These are phyloP conservation scores for Sebastes diaconus DNA, from an alignment of 2,797 vertebrate genomes.

Conservation along the genomic window DNA sequence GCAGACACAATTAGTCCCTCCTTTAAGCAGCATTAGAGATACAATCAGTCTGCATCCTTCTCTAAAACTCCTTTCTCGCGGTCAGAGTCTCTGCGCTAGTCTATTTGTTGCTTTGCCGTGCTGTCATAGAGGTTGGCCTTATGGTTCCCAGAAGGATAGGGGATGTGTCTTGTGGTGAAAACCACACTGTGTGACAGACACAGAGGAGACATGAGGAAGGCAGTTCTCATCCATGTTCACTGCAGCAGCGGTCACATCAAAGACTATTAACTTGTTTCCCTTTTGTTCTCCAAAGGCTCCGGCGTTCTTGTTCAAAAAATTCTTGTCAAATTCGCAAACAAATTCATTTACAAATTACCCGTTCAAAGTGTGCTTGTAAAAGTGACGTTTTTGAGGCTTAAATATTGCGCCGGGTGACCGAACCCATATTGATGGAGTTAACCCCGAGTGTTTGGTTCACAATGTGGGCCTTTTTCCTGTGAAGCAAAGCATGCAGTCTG, in stretches of 20 bases:
- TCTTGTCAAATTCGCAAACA: constrained; percentile 30
- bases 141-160: constrained; percentile 75
- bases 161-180: constrained; percentile 79
- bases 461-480: constrained; percentile 15
- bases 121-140: constrained; percentile 63
- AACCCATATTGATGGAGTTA: constrained; percentile 41
- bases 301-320: constrained; percentile 15
- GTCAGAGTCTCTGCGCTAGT: constrained; percentile 41
- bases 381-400: neutral
- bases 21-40: constrained; percentile 6
- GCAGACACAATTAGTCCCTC: constrained; percentile 1
- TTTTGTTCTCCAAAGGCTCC: constrained; percentile 29
- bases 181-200: constrained; percentile 81
- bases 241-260: constrained; percentile 73
- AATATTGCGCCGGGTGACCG: constrained; percentile 24
- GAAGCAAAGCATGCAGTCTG: constrained; percentile 41
- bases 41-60: constrained; percentile 10
- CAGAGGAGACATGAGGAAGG: constrained; percentile 74
- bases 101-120: constrained; percentile 57
- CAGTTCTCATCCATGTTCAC: constrained; percentile 68
- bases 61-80: constrained; percentile 27
- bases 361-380: neutral
- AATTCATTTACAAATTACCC: constrained; percentile 31
- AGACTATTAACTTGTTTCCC: constrained; percentile 59
- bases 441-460: constrained; percentile 35